Evolutionary conservation across 2,888 invertebrate species (phyloP), one percentile per base, ranked within the genome.

Genomic region (Polia nebulosa): DNA sequence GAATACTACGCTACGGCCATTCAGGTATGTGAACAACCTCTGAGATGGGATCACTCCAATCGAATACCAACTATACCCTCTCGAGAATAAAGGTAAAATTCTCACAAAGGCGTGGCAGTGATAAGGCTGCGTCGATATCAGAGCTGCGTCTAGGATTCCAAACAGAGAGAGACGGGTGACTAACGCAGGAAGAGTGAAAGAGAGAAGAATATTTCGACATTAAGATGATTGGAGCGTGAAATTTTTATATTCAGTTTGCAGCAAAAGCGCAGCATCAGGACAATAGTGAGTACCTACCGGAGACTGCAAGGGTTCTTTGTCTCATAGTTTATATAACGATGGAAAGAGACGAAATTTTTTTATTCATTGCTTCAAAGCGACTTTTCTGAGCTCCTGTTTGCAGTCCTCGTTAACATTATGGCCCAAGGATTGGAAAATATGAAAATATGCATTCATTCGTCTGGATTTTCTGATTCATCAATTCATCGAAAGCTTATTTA

Each of bases 51-150:
- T 57, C 52, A 76, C 64, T 75, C 22, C 91, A 90, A 82, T 73
- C 82, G 65, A 93, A 91, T 88, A 80, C 87, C 69, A 82, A 89
- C 93, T 88, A 75, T 93, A 93, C 34, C 0, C 0, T 1, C 9
- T 44, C 44, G n/a, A 9, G 1, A 60, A 88, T 90, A 94, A 85
- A 85, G 89, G 61, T 71, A 86, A 78, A 84, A 90, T 85, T 91
- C 72, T 85, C 69, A 72, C 82, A 81, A 60, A 76, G 83, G 73
- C 58, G 56, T 61, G 58, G 65, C 80, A 90, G 87, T 95, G 95
- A 95, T 95, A 95, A 94, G 93, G 89, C 91, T 92, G 93, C 94
- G 95, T 95, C 95, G 94, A 95, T 95, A 95, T 94, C 94, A 94
- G 89, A 91, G 91, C 93, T 92, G 91, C 89, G 95, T 94, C 95